These are phyloP conservation scores for Artibeus lituratus DNA, from an alignment of 2,797 vertebrate genomes.

Conservation along the genomic window DNA sequence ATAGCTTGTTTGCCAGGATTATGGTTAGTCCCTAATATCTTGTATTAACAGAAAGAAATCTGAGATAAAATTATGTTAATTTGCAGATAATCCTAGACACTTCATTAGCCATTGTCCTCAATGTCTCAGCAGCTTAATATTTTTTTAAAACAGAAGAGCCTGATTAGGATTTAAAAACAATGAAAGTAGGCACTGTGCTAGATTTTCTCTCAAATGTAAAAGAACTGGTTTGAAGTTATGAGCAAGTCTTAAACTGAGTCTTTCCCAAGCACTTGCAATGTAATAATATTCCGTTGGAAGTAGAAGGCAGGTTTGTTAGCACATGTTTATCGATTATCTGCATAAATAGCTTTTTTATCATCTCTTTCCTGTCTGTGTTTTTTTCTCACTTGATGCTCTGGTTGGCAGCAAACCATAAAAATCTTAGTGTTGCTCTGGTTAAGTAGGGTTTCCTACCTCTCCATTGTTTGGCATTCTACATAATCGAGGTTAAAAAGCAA, in stretches of 20 bases:
- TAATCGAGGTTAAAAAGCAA: background rate
- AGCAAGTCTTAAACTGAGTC: background rate
- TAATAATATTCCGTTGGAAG: background rate
- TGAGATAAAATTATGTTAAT: background rate
- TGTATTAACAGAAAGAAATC: background rate
- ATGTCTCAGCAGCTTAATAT: background rate
- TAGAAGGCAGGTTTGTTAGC: background rate
- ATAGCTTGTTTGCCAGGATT: background rate
- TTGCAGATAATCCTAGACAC: background rate
- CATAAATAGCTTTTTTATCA: background rate
- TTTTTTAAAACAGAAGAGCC: background rate
- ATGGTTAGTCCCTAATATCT: background rate
- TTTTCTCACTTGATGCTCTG: background rate
- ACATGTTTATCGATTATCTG: slow-evolving; percentile 17
- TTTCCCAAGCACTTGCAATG: background rate
- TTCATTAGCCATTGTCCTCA: background rate
- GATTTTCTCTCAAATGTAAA: background rate
- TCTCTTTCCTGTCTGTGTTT: background rate
- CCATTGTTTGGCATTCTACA: background rate
- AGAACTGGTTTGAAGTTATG: background rate
- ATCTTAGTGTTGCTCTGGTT: background rate
- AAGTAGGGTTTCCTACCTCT: background rate
- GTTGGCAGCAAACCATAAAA: background rate
- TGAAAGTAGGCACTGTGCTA: background rate
- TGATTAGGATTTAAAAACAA: background rate